Evolutionary conservation across 2,797 vertebrate genomes (phyloP), one percentile per base, ranked within the genome.

Genomic region (Clarias fuscus): DNA sequence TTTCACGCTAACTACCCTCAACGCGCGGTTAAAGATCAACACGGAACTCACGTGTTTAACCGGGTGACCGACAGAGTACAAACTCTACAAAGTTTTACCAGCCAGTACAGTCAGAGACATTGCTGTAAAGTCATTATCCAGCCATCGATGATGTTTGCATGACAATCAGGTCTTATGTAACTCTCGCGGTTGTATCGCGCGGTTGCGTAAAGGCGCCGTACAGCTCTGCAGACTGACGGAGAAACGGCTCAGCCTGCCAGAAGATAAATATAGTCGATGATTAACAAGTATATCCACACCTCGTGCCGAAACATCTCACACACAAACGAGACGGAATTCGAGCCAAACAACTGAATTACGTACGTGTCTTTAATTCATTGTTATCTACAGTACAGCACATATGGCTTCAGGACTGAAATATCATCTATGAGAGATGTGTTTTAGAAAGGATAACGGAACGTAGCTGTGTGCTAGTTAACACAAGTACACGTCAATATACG

Each of bases 211-310:
- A 64, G 37, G 43, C 15, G 27, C 11, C 15, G 43, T 75, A 76
- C 56, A 78, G 75, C 56, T 59, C 53, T 5, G 53, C 75, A 30
- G 73, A 20, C 75, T 24, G 58, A 17, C 40, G 58, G 37, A 79
- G 33, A 40, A 79, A 40, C 37, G 14, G 30, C 61, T 48, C 62
- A 43, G 40, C 62, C 64, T 62, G 77, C 30, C 20, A 5, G 78
- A 48, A 20, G 79, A 82, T 53, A 67, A 67, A 48, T n/a, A 27
- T 24, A 43, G 79, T 82, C 62, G 48, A 30, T 53, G 62, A 67
- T 82, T 67, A 82, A 53, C 77, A 37, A 53, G 27, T 11, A 78
- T 61, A 33, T 53, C 62, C 62, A 82, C 59, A 43, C 62, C n/a
- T 81, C 7, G 5, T 43, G 78, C 53, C n/a, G 58, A 2, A 22